Evolutionary conservation across 2,113 vertebrate genomes (phyloP), one percentile per base, ranked within the genome.

Genomic region (Litocranius walleri): DNA sequence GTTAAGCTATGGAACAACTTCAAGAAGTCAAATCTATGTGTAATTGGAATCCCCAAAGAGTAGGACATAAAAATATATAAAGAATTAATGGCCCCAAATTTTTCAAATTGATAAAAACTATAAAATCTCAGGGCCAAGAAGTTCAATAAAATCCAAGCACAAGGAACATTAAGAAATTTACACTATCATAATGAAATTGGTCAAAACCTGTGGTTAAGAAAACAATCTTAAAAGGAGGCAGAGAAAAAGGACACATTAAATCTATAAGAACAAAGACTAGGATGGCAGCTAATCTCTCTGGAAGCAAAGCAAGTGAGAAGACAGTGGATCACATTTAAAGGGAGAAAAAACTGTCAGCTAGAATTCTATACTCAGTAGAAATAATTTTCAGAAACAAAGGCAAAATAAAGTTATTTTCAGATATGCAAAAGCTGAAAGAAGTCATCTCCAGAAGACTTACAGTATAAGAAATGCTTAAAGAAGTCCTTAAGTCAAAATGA

Each of bases 311-410:
- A 85, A 85, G 6, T 85, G 30, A 93, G 27, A 90, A 91, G 29
- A 86, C 67, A 86, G 40, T 10, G 43, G 4, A 16, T 27, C 8
- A 81, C 15, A 43, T 86, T 96, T 90, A 90, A 86, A 64, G 30
- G n/a, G 25, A 17, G 52, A 48, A 48, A 78, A 21, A 12, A 3
- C 16, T 27, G 5, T 86, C 81, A 50, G 40, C 56, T 90, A 59
- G 25, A 90, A 80, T 81, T 94, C 50, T 86, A 29, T 86, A 80
- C 78, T 78, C 7, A 57, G 11, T 54, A 62, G 36, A 74, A 74
- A 96, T 88, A 88, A 78, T 48, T 90, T 90, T 94, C 27, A 80
- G 48, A 90, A 78, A 85, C 48, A 14, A 93, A 93, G 56, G 56
- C 80, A 90, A 85, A 96, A 77, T 78, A 85, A 85, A 90, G 85